These are phyloP conservation scores for Andrena chrysosceles DNA, from an alignment of 2,888 invertebrate species.

Conservation along the genomic window DNA sequence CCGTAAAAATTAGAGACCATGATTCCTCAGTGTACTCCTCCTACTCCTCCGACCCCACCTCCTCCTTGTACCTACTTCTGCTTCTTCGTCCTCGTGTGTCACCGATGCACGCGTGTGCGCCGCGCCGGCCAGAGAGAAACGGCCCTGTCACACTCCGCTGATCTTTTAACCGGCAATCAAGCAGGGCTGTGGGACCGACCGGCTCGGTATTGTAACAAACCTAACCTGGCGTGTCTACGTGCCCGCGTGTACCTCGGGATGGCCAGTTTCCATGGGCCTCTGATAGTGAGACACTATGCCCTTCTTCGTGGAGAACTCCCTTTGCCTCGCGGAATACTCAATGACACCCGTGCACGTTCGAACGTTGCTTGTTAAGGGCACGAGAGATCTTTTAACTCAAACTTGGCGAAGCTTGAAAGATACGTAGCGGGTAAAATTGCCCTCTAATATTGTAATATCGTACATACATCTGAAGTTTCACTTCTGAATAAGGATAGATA, in stretches of 20 bases:
- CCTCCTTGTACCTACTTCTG: constrained; percentile 36
- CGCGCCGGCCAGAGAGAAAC: constrained; percentile 75
- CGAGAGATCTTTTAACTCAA: background rate
- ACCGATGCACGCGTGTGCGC: constrained; percentile 71
- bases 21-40: constrained; percentile 74
- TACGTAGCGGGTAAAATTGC: background rate
- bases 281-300: background rate
- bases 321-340: background rate
- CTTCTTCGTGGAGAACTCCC: background rate
- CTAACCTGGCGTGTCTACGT: constrained; percentile 40
- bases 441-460: too few relatives aligned
- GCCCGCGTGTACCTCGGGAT: background rate
- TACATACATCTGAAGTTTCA: too few relatives aligned
- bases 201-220: constrained; percentile 59
- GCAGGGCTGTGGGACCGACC: constrained; percentile 79
- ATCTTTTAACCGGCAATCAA: constrained; percentile 83
- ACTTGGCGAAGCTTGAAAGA: background rate
- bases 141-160: constrained; percentile 82
- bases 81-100: constrained; percentile 62
- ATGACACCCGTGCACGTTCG: background rate
- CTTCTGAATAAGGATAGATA: too few relatives aligned
- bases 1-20: constrained; percentile 84
- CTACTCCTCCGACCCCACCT: constrained; percentile 37
- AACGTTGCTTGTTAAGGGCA: background rate
- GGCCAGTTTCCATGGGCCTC: constrained; percentile 10